Evolutionary conservation across 2,113 vertebrate species (phyloP), one percentile per base, ranked within the genome.

Genomic region (Nestor notabilis): DNA sequence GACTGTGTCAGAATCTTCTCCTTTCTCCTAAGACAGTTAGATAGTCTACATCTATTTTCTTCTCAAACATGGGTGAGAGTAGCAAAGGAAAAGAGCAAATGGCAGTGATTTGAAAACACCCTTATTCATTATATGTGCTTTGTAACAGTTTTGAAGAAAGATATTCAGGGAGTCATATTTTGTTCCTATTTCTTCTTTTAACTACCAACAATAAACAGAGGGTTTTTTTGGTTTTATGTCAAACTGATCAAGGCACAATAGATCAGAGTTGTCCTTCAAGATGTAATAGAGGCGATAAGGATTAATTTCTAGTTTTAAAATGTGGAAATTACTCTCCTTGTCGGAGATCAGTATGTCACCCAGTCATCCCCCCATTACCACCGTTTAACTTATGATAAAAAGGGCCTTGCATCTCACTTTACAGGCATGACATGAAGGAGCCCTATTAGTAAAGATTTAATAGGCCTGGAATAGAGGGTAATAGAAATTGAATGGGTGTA

Each of bases 291-390:
- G 21, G 61, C 17, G 17, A 91, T 97, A 90, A 97, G 65, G 78
- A 97, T 97, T 98, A 96, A 97, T 97, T 97, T 96, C 83, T 97
- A 95, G 70, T 70, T 97, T 97, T 97, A 97, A 98, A 97, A 97
- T 86, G 80, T 95, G 79, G 95, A 98, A 98, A 98, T 97, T 96
- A 71, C 55, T 96, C 70, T 96, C 80, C 25, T 41, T 92, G 61
- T 97, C 92, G 79, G 94, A 95, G 65, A 96, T 80, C 52, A 76
- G n/a, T 90, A 44, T 95, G 90, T 96, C 71, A 83, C 47, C 81
- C 79, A 64, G 13, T 52, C 61, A 64, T 78, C 11, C 47, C 41
- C 66, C 83, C 43, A 83, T 95, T 91, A 91, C 44, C 50, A 61
- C 7, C 0, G 2, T 93, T 96, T 96, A 96, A 95, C 77, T 97